Evolutionary conservation across 2,888 invertebrate genomes (phyloP).

Genomic region (Eristalinus sepulchralis): DNA sequence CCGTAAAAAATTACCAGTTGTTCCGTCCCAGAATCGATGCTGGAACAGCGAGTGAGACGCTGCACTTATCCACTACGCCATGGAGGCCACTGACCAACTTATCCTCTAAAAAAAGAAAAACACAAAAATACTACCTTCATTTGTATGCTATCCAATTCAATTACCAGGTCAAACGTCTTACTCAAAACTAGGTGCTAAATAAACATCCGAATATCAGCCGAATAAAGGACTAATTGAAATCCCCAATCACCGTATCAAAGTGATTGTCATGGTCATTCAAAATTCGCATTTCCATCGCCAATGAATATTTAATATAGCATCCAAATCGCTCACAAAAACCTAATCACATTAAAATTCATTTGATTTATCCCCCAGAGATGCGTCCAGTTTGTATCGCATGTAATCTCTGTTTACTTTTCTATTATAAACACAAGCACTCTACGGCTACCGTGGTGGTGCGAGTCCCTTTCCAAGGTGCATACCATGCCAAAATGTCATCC

Average conservation of each 20-base stretch:
- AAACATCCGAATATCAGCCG: background rate
- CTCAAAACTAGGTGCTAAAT: too few relatives aligned
- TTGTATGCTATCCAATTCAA: too few relatives aligned
- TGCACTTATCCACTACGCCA: too few relatives aligned
- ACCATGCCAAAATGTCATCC: constrained; percentile 40
- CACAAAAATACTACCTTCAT: too few relatives aligned
- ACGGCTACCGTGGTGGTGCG: constrained; percentile 10
- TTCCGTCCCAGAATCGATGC: too few relatives aligned
- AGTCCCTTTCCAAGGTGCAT: constrained; percentile 20
- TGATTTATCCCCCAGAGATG: constrained; percentile 17
- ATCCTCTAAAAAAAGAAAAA: too few relatives aligned
- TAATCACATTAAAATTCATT: constrained; percentile 70
- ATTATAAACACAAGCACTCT: constrained; percentile 46
- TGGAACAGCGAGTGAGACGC: too few relatives aligned
- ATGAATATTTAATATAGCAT: constrained; percentile 65
- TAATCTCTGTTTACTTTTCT: constrained; percentile 63
- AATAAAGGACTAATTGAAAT: background rate
- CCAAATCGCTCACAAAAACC: constrained; percentile 65
- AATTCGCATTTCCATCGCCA: constrained; percentile 32
- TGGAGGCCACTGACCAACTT: too few relatives aligned
- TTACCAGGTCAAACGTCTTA: too few relatives aligned
- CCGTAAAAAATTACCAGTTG: too few relatives aligned
- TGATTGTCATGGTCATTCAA: constrained; percentile 37
- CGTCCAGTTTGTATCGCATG: constrained; percentile 43
- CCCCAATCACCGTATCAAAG: constrained; percentile 44